Conservation (phyloP, 2,113 vertebrate genomes). For the Noturus placidus region DNA sequence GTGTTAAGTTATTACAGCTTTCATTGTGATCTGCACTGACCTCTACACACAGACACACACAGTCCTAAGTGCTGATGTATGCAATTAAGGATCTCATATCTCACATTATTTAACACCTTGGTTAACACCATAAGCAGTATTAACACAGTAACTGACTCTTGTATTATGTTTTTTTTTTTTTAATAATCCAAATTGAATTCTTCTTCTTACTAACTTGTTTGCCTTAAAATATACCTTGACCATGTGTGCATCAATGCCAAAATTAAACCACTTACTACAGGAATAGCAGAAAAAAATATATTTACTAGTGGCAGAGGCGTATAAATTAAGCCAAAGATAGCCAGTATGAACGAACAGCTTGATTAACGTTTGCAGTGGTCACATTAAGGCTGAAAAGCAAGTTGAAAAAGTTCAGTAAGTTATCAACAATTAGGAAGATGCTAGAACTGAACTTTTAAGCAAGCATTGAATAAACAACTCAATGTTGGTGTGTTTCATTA, state of each 20-base stretch:
- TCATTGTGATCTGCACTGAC: neutral
- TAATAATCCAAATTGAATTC: neutral
- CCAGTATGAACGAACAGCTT: neutral
- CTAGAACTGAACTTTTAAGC: neutral
- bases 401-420: neutral
- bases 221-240: neutral
- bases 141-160: neutral
- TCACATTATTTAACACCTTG: neutral
- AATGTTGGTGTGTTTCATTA: neutral
- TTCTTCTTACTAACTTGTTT: neutral
- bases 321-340: neutral
- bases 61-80: neutral
- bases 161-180: neutral
- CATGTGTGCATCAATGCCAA: neutral
- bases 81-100: neutral
- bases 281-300: neutral
- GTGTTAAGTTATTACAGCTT: neutral
- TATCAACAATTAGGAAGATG: neutral
- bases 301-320: neutral
- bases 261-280: neutral
- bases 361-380: neutral
- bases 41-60: neutral
- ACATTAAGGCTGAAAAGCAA: neutral
- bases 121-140: neutral
- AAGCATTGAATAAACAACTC: neutral